Evolutionary conservation across 2,797 vertebrate species (phyloP), one percentile per base, ranked within the genome.

Genomic region (Crocidura indochinensis): DNA sequence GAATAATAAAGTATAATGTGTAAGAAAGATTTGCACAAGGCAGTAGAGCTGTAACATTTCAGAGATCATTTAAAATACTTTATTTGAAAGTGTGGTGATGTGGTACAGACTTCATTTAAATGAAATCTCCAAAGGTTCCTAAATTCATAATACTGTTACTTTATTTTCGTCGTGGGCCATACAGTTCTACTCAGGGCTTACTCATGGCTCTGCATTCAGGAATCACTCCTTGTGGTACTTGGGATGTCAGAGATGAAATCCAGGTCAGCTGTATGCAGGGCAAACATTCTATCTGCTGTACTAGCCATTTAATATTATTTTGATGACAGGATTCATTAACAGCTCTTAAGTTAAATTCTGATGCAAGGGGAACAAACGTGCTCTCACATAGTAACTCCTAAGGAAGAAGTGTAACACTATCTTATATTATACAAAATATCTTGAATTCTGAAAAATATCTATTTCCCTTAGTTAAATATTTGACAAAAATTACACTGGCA

Each of bases 101-200:
- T n/a, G 29, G 60, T 22, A 91, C 0, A 82, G 72, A 84, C 38
- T 46, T 91, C 64, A 89, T 79, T 89, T 68, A 87, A 93, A 91
- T 67, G 68, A 27, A 29, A 94, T 71, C 95, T 92, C 74, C 77
- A 27, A 67, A 81, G n/a, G n/a, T 92, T 81, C 56, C 93, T 74
- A 69, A 76, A 27, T 75, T 84, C 86, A 82, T 77, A 47, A 10
- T 76, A 27, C 69, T 84, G 75, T 84, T 44, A 53, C 11, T 53
- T 53, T 53, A 14, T 17, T 53, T 53, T 53, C 17, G 9, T 53
- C 4, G 4, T 53, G 11, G 51, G 51, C 51, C 17, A 53, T 17
- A 53, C 51, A 53, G 51, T 14, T 12, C 12, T 53, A 17, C 38
- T 53, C 51, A 53, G 51, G 51, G 51, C 51, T 53, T 17, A 53